These are phyloP conservation scores for Anser cygnoides DNA, from an alignment of 2,113 vertebrate species.

Conservation along the genomic window DNA sequence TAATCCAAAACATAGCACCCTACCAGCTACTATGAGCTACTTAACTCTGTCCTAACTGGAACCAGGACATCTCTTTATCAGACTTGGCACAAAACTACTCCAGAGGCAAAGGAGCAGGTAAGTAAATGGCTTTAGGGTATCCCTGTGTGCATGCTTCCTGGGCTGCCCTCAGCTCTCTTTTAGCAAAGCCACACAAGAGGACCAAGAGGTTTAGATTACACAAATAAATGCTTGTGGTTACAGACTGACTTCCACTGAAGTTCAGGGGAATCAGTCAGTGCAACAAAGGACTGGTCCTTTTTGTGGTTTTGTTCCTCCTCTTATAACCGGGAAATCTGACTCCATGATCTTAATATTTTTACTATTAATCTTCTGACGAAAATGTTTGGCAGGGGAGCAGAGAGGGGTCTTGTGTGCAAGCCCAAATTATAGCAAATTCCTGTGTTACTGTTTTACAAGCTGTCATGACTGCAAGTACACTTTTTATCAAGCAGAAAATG, in stretches of 20 bases:
- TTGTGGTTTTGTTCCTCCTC: background rate
- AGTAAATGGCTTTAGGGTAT: background rate
- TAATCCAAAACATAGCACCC: too few relatives aligned
- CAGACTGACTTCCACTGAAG: background rate
- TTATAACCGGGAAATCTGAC: background rate
- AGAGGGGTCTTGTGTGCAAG: background rate
- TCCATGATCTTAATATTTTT: background rate
- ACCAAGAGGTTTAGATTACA: background rate
- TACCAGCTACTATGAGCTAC: too few relatives aligned
- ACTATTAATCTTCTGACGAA: background rate
- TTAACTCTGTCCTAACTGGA: too few relatives aligned
- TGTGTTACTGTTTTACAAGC: background rate
- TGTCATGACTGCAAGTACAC: background rate
- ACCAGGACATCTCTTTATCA: background rate
- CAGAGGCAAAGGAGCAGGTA: background rate
- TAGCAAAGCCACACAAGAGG: background rate
- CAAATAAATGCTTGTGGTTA: background rate
- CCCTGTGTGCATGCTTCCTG: background rate
- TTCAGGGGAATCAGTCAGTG: background rate
- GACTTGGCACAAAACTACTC: background rate
- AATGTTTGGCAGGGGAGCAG: background rate
- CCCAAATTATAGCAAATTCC: background rate
- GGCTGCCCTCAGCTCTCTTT: background rate
- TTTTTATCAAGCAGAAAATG: background rate
- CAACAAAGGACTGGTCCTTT: background rate